phyloP scores from a whole-genome alignment of 2,113 vertebrate genomes.

The Ploceus nigricollis region DNA sequence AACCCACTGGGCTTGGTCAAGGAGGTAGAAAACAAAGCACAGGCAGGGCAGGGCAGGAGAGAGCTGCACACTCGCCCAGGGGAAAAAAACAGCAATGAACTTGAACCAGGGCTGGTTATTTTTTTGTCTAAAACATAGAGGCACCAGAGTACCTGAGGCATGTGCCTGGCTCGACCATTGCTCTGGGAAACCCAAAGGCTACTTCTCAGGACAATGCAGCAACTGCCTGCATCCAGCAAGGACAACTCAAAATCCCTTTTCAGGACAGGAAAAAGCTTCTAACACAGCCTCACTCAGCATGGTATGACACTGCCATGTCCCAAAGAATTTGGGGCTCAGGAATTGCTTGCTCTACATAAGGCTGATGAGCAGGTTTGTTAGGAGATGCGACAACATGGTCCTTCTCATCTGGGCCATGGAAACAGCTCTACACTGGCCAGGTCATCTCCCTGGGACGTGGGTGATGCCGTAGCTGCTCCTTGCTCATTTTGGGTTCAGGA shows the following conservation, averaged over 20 bases:
- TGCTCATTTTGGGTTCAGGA: not conserved
- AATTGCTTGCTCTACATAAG: not conserved
- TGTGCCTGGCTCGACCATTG: fast-evolving
- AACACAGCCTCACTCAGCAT: not conserved
- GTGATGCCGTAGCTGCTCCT: not conserved
- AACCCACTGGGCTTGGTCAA: not conserved
- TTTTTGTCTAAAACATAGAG: not conserved
- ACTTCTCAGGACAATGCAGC: not conserved
- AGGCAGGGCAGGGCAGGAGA: not conserved
- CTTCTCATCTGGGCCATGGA: fast-evolving
- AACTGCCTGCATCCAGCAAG: not conserved
- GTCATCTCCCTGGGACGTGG: fast-evolving
- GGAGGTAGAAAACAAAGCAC: not conserved
- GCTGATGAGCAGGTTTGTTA: not conserved
- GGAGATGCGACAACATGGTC: not conserved
- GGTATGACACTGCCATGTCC: fast-evolving
- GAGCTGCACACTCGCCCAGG: fast-evolving
- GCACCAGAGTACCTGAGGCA: not conserved
- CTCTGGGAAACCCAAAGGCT: not conserved
- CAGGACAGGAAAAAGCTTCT: not conserved
- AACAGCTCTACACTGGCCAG: not conserved
- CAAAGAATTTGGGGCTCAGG: not conserved
- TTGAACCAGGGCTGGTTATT: not conserved
- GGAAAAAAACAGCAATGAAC: not conserved
- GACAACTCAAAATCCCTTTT: not conserved